Evolutionary conservation across 2,113 vertebrate genomes (phyloP), one percentile per base, ranked within the genome.

Genomic region (Bos taurus): DNA sequence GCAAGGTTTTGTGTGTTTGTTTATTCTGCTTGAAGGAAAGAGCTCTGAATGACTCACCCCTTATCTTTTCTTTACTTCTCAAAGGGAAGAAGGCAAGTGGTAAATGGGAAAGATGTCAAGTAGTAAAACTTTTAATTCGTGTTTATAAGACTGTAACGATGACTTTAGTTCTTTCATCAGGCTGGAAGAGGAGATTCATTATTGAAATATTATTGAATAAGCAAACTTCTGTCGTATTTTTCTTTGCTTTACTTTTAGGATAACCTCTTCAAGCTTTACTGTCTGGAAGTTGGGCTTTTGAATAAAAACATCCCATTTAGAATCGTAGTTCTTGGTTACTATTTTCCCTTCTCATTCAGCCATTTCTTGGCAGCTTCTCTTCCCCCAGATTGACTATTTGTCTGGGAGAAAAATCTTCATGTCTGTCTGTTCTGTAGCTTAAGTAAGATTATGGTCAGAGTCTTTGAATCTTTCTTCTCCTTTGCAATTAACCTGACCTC

Each of bases 281-380:
- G 74, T 3, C 3, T 97, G 67, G 57, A 43, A 71, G 56, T 97
- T 74, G 28, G 15, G 14, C 52, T 96, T 97, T 50, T 56, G 84
- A 95, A 88, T 71, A 82, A 93, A 91, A 94, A 74, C 15, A 60
- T 81, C 21, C 50, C 26, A 16, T 91, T 97, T 91, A 88, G 15
- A 94, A 82, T 54, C 86, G 57, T 96, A 16, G 33, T 4, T 1
- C 94, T 88, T 81, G 93, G 62, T 74, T 83, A 46, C 14, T 67
- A 52, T 90, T 57, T 91, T 64, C 82, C 90, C 74, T 95, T 57
- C 52, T 93, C 4, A 3, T 81, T 94, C n/a, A 96, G 16, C 91
- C 92, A 36, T 90, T 98, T 98, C 78, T 98, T 90, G 48, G 89
- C 88, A 93, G 52, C 84, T 80, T 43, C 88, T 90, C 91, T 98